Evolutionary conservation across 2,797 vertebrate species (phyloP), one percentile per base, ranked within the genome.

Genomic region (Myiothlypis chrysogaster): DNA sequence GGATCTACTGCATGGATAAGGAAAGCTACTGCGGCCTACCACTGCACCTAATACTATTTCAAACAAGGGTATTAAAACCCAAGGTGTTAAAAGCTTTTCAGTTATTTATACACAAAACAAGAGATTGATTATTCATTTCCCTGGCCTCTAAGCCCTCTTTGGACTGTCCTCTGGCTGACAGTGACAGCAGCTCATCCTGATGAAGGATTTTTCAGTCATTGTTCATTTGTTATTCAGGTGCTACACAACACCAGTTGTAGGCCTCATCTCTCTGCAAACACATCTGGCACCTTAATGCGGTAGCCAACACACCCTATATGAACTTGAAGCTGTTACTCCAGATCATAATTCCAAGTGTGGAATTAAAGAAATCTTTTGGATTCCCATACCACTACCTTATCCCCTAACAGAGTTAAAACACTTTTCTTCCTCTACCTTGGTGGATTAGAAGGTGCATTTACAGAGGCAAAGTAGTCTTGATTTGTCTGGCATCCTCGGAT

Each of bases 401-500:
- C 20, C 41, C 50, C 46, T 35, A 82, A 69, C 21, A 43, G 19
- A 61, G 21, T 47, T 81, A 22, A n/a, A 72, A 56, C n/a, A 18
- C 56, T 91, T 84, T 16, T 84, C 63, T 91, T 95, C 60, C 79
- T 93, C 97, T 97, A 99, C 99, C 99, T 98, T 83, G 99, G 99
- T 65, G 99, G 99, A 91, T 98, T 99, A 89, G 99, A 99, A 85
- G 99, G 99, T 59, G 99, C 99, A 59, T 99, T 99, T 89, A 99
- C 99, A 57, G 99, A 99, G 60, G 99, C 99, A 97, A 99, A 99
- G 97, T 99, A 99, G 97, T 99, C 99, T 97, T 99, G 99, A 95
- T 99, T 99, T 95, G 98, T 97, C 97, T 99, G 99, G 87, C 98
- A 99, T 80, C 99, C 99, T 89, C 99, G 98, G 94, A 99, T 99